Conservation (phyloP, 1,140 invertebrate species). For the Drosophila oshimai region DNA sequence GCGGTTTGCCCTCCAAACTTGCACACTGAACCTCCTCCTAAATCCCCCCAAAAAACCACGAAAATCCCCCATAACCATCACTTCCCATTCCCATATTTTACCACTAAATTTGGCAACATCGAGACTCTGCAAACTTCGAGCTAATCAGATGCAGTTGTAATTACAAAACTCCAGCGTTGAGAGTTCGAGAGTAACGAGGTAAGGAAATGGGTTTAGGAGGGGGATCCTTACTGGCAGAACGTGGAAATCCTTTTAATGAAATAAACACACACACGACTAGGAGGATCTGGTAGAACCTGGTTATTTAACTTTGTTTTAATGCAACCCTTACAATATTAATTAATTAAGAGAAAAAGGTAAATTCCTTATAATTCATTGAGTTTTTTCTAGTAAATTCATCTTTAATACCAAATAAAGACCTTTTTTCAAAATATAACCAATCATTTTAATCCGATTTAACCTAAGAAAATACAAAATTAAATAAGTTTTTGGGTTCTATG, state of each 20-base stretch:
- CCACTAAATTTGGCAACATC: background rate
- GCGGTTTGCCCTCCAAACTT: background rate
- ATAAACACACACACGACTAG: background rate
- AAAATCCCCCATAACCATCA: background rate
- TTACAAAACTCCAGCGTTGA: slow-evolving; percentile 49
- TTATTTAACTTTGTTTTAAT: background rate
- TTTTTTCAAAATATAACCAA: no score
- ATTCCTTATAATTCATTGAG: no score
- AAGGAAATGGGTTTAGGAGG: background rate
- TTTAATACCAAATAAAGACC: no score
- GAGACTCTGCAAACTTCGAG: slow-evolving; percentile 20
- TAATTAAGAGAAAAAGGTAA: background rate
- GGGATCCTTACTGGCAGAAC: background rate
- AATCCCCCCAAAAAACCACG: background rate
- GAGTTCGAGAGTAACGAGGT: background rate
- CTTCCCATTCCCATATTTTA: background rate
- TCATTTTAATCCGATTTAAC: no score
- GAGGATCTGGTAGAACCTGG: no score
- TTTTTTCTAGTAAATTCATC: no score
- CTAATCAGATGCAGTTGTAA: slow-evolving; percentile 68
- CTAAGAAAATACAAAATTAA: no score
- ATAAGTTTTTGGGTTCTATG: no score
- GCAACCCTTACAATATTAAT: background rate
- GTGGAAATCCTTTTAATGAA: background rate
- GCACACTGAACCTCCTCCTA: background rate